Evolutionary conservation across 2,888 invertebrate genomes (phyloP), one percentile per base, ranked within the genome.

Genomic region (Eubasilissa splendida): DNA sequence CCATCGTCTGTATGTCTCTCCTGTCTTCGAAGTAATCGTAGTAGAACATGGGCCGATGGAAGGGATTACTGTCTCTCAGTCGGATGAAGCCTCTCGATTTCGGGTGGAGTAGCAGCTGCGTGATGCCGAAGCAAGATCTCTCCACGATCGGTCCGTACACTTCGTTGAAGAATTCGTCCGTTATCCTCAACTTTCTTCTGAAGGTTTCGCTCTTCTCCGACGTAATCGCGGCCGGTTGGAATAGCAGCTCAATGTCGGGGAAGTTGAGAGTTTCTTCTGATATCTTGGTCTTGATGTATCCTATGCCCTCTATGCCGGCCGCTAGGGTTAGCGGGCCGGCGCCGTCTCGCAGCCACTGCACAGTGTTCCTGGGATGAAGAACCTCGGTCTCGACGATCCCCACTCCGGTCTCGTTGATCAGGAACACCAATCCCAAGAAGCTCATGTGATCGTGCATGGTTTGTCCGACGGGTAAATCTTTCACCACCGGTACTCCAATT

Each of bases 21-120:
- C 91, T 91, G 85, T 95, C 92, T 0, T 92, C 90, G 80, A 96
- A 91, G 86, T 97, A 97, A 85, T 97, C 95, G 0, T 96, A 94
- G 85, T 95, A 93, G 84, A 97, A 92, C 12, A 92, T 88, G 0
- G 97, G 96, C 84, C 93, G 92, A 56, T 93, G 93, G 68, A 93
- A 91, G 0, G 96, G 96, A 88, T 97, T 92, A 42, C 89, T 92
- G 59, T 94, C 93, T 85, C 91, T 92, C n/a, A 98, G 89, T 86
- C 91, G 92, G 0, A 96, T 85, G 4, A 91, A 90, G 0, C 96
- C 96, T n/a, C 91, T 89, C 12, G 96, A 96, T 86, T 93, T 92
- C 0, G 96, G 96, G 86, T 95, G 92, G 76, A 95, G 91, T 56
- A 95, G 88, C 88, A 95, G 93, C 0, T 94, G 92, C 77, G 95